phyloP scores from a whole-genome alignment of 2,888 invertebrate species.

The Mycogona germanica region DNA sequence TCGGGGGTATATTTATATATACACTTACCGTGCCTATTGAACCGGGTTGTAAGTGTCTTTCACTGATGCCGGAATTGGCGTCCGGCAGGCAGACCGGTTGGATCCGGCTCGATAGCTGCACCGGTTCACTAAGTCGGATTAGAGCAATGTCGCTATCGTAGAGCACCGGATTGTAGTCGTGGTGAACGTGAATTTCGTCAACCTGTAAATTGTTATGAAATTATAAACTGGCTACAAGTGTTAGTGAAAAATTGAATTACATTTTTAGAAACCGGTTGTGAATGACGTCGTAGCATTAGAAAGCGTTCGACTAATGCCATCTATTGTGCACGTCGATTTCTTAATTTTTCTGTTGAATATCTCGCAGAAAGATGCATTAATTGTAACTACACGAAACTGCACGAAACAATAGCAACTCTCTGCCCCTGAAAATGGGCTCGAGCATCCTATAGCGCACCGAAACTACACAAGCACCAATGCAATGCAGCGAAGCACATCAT shows the following conservation, averaged over 20 bases:
- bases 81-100: slow-evolving; percentile 24
- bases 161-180: slow-evolving; percentile 22
- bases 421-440: too few species aligned
- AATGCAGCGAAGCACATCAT: too few species aligned
- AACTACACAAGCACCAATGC: too few species aligned
- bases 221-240: not conserved
- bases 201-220: slow-evolving; percentile 17
- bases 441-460: too few species aligned
- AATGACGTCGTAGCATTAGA: not conserved
- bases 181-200: slow-evolving; percentile 23
- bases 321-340: not conserved
- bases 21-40: slow-evolving; percentile 22
- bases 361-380: not conserved
- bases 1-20: too few species aligned
- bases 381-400: not conserved
- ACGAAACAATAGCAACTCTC: too few species aligned
- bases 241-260: not conserved
- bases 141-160: slow-evolving; percentile 25
- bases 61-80: slow-evolving; percentile 16
- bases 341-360: too few species aligned
- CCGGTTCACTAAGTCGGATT: slow-evolving; percentile 21
- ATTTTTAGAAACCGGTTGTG: not conserved
- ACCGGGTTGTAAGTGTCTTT: slow-evolving; percentile 22
- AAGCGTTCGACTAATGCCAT: not conserved
- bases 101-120: slow-evolving; percentile 22